Conservation (phyloP, 1,140 invertebrate genomes). For the Drosophila lacertosa region DNA sequence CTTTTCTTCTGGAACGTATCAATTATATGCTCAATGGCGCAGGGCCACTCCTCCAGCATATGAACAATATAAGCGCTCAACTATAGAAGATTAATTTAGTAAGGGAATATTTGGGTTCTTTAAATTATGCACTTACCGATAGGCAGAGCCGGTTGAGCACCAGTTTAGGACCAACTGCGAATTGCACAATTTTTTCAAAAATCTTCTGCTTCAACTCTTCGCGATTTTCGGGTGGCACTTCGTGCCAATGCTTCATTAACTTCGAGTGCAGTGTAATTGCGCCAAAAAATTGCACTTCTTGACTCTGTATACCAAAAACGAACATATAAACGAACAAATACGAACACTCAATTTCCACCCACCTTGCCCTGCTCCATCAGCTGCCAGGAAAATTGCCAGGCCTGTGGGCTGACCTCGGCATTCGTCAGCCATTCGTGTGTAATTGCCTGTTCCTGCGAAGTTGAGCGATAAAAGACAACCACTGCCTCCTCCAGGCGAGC, state of each 20-base stretch:
- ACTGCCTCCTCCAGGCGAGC: constrained; percentile 76
- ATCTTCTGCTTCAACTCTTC: constrained; percentile 90
- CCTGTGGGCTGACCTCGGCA: constrained; percentile 92
- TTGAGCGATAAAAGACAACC: constrained; percentile 74
- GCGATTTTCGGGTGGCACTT: constrained; percentile 92
- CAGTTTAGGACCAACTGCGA: constrained; percentile 91
- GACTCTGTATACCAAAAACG: constrained; percentile 85
- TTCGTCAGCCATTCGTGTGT: constrained; percentile 92
- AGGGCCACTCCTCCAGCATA: constrained; percentile 88
- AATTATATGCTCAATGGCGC: constrained; percentile 87
- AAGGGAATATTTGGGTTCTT: not conserved
- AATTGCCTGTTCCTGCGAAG: constrained; percentile 87
- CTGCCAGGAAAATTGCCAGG: constrained; percentile 96
- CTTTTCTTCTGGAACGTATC: constrained; percentile 87
- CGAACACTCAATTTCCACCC: constrained; percentile 25
- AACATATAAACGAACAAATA: constrained; percentile 6
- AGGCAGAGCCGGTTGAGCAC: constrained; percentile 94
- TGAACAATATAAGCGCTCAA: constrained; percentile 89
- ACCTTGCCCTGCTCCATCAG: constrained; percentile 91
- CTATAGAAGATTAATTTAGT: constrained; percentile 75
- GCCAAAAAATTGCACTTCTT: constrained; percentile 96
- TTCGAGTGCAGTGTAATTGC: constrained; percentile 94
- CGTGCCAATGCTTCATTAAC: constrained; percentile 93
- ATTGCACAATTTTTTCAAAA: constrained; percentile 90
- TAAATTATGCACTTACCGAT: constrained; percentile 87